Evolutionary conservation across 1,140 invertebrate species (phyloP).

Genomic region (Monochamus saltuarius): DNA sequence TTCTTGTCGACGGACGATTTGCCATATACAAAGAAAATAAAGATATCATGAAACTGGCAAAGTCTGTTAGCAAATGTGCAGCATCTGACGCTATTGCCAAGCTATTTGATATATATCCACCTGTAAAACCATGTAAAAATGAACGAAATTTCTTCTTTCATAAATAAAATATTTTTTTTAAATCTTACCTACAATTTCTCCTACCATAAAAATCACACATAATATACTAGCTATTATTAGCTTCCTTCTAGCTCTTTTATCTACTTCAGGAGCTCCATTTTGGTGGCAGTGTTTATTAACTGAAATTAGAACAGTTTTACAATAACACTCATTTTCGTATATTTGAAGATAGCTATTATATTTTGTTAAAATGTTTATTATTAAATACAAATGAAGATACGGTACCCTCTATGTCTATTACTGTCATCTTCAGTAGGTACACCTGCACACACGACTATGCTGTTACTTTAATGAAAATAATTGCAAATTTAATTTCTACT

Average conservation of each 20-base stretch:
- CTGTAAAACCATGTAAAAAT: slow-evolving; percentile 56
- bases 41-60: slow-evolving; percentile 97
- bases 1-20: slow-evolving; percentile 80
- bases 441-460: too few species aligned
- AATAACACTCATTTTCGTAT: too few species aligned
- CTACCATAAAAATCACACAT: slow-evolving; percentile 94
- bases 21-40: slow-evolving; percentile 92
- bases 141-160: background rate
- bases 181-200: slow-evolving; percentile 64
- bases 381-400: too few species aligned
- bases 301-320: too few species aligned
- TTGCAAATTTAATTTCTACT: too few species aligned
- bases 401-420: too few species aligned
- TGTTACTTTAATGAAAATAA: too few species aligned
- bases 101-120: slow-evolving; percentile 88
- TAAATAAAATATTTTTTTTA: background rate
- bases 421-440: too few species aligned
- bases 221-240: slow-evolving; percentile 85
- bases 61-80: slow-evolving; percentile 94
- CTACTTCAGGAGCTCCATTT: slow-evolving; percentile 69
- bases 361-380: too few species aligned
- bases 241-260: slow-evolving; percentile 77
- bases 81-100: slow-evolving; percentile 96
- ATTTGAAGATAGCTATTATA: too few species aligned
- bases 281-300: slow-evolving; percentile 76